Conservation (phyloP, 2,797 vertebrate genomes). For the Danio choprae region DNA sequence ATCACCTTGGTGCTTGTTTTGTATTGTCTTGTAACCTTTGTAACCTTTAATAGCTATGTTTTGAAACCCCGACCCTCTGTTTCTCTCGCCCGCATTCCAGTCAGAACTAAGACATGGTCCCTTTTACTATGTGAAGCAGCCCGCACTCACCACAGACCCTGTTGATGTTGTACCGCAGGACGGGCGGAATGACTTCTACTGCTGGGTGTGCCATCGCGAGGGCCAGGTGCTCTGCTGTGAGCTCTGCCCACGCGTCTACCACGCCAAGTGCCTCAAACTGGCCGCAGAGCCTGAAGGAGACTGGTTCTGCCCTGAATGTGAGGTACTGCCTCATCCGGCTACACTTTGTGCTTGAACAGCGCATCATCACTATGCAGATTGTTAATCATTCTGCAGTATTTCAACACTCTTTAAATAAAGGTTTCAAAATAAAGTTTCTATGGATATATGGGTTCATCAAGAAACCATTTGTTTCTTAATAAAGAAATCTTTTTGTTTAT, state of each 20-base stretch:
- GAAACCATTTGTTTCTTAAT: too few relatives aligned
- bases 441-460: too few relatives aligned
- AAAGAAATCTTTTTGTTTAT: too few relatives aligned
- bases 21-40: conserved; percentile 63
- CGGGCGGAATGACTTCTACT: conserved; percentile 99
- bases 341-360: not conserved
- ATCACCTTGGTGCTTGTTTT: conserved; percentile 56
- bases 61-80: conserved; percentile 89
- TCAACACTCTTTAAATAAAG: too few relatives aligned
- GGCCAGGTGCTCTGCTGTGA: conserved; percentile 99
- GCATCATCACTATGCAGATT: not conserved
- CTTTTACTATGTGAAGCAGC: conserved; percentile 99
- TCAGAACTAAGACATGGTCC: conserved; percentile 99
- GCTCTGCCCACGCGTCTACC: conserved; percentile 94
- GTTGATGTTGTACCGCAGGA: conserved; percentile 99
- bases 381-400: too few relatives aligned
- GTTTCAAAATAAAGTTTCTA: too few relatives aligned
- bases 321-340: conserved; percentile 76
- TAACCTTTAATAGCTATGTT: conserved; percentile 73
- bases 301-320: conserved; percentile 99
- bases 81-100: conserved; percentile 98
- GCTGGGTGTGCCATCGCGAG: conserved; percentile 99
- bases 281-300: conserved; percentile 92
- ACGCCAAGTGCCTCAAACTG: conserved; percentile 98
- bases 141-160: conserved; percentile 92